Evolutionary conservation across 1,140 invertebrate genomes (phyloP).

Genomic region (Bombus difficillimus): DNA sequence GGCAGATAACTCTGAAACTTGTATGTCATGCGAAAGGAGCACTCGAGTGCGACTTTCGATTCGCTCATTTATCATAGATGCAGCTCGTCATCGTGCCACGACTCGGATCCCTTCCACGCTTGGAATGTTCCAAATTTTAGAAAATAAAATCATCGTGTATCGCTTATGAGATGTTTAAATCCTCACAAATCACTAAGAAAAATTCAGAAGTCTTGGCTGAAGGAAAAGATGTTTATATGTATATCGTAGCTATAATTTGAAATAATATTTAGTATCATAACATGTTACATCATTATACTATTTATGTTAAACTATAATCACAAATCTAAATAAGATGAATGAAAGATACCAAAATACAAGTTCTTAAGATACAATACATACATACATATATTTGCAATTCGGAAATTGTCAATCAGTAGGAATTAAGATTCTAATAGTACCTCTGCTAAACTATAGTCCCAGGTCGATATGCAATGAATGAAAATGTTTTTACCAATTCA

Average conservation of each 20-base stretch:
- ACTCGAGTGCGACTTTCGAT: background rate
- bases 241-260: no score
- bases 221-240: no score
- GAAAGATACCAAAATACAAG: no score
- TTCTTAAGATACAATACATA: background rate
- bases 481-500: background rate
- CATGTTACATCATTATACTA: no score
- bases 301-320: no score
- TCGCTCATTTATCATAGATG: background rate
- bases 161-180: background rate
- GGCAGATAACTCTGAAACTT: slow-evolving; percentile 50
- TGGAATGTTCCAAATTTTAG: background rate
- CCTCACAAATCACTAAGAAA: background rate
- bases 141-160: background rate
- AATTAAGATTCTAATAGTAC: background rate
- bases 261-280: no score
- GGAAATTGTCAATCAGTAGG: background rate
- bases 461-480: background rate
- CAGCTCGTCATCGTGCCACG: background rate
- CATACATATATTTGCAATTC: background rate
- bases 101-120: background rate
- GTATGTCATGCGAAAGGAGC: slow-evolving; percentile 24
- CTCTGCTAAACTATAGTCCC: background rate
- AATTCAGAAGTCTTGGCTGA: no score
- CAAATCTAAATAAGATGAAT: no score